Evolutionary conservation across 2,113 vertebrate genomes (phyloP).

Genomic region (Alethe diademata): DNA sequence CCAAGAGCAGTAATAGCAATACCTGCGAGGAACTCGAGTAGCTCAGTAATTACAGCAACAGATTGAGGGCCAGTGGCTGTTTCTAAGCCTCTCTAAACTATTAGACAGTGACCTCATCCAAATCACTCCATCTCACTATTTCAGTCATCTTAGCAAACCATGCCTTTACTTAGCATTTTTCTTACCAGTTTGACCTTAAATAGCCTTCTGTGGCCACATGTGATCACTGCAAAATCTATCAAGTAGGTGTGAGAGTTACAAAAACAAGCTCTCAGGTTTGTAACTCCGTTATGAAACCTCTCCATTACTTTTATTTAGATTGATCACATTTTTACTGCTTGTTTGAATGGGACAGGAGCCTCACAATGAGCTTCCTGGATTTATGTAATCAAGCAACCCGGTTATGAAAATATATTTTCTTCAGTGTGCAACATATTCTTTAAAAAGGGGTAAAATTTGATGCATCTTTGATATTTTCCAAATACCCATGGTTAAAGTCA

Average conservation of each 20-base stretch:
- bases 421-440: not conserved
- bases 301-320: not conserved
- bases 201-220: not conserved
- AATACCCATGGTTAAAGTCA: not conserved
- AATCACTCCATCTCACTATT: constrained; percentile 2
- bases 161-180: not conserved
- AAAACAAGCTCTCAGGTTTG: not conserved
- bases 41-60: constrained; percentile 24
- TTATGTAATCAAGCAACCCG: rapidly evolving
- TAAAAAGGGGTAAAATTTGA: rapidly evolving
- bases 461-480: not conserved
- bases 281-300: not conserved
- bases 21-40: not conserved
- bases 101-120: constrained; percentile 32
- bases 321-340: not conserved
- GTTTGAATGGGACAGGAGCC: not conserved
- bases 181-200: not conserved
- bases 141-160: not conserved
- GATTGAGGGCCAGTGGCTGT: not conserved
- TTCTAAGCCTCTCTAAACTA: constrained; percentile 42
- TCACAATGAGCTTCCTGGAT: not conserved
- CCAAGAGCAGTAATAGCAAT: not conserved
- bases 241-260: not conserved
- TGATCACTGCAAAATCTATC: not conserved
- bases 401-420: not conserved